Base-by-base conservation (phyloP, 2,888 invertebrate genomes). In the Dorcus hopei region DNA sequence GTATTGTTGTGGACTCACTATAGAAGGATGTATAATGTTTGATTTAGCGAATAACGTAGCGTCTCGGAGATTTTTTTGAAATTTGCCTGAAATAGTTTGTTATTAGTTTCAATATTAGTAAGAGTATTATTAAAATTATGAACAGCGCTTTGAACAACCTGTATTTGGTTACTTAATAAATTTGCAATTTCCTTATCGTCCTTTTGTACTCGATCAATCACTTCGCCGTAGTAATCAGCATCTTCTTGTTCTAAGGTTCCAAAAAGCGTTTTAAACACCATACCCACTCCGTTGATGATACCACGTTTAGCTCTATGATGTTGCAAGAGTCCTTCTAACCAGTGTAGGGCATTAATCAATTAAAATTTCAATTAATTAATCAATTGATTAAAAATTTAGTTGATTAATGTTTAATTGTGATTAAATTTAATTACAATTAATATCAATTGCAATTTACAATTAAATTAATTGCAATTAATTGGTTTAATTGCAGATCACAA, bases 221-320 rank as follows among this genome's bases (percentile, higher is more conserved):
- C 41, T n/a, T 58, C 43, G 14, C 23, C 42, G 26, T 58, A 58
- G 7, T 54, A 49, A 39, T 58, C 53, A 6, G 58, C 54, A 41
- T 58, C 54, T 5, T 53, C 23, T 9, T 48, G 5, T n/a, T 58
- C 49, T 19, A 49, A 38, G 6, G 58, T 57, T 14, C 49, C 58
- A 49, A 58, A 53, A 5, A 58, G 23, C 4, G 38, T 16, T 16
- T 53, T 52, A 38, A 57, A 53, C 16, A 43, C 42, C 11, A 41
- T 23, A 8, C 56, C 56, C 11, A 56, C n/a, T n/a, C n/a, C n/a
- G n/a, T n/a, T 41, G 14, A 56, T 19, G 19, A 19, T 19, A 19
- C 19, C 19, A 19, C 19, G 19, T 19, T 19, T 19, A 19, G 19
- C 19, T 19, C 19, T 3, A 19, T 19, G 19, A 19, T 19, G 19